Percentiles rank a stretch among this genome's conserved stretches.
Conservation (phyloP, 2,797 vertebrate genomes). For the Tachyglossus aculeatus region DNA sequence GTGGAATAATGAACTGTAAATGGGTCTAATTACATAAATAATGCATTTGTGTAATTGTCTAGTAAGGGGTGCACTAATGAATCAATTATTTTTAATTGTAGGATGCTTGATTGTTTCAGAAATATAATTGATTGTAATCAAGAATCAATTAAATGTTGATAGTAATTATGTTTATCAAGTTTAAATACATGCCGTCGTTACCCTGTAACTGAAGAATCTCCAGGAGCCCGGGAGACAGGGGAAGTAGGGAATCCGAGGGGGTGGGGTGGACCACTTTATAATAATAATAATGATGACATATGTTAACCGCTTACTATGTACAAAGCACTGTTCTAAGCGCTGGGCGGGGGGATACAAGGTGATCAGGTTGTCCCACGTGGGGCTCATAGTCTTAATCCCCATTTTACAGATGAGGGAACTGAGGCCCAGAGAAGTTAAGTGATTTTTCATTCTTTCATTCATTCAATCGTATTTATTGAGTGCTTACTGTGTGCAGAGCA, state of each 20-base stretch:
- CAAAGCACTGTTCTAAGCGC: too few species aligned
- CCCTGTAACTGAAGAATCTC: neutral
- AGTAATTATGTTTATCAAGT: constrained; percentile 72
- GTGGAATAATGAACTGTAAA: constrained; percentile 69
- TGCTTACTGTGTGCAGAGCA: too few species aligned
- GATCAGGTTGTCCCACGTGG: too few species aligned
- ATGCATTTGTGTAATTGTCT: constrained; percentile 78
- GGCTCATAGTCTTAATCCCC: too few species aligned
- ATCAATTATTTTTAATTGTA: constrained; percentile 79
- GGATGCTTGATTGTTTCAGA: constrained; percentile 76
- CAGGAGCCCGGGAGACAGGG: neutral
- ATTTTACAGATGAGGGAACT: too few species aligned
- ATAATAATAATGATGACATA: too few species aligned
- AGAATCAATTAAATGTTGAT: constrained; percentile 77
- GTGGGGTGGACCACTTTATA: neutral
- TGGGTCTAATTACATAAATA: constrained; percentile 80
- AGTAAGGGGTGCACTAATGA: constrained; percentile 72
- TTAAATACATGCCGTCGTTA: constrained; percentile 63
- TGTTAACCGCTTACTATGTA: too few species aligned
- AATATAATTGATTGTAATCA: constrained; percentile 80
- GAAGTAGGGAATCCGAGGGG: neutral
- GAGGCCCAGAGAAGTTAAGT: too few species aligned
- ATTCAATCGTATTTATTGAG: too few species aligned
- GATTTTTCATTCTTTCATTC: too few species aligned
- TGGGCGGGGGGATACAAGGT: too few species aligned